Evolutionary conservation across 35 echinoderm and acorn worm species (phyloP), one percentile per base, ranked within the genome.

Genomic region (Amphiura filiformis): DNA sequence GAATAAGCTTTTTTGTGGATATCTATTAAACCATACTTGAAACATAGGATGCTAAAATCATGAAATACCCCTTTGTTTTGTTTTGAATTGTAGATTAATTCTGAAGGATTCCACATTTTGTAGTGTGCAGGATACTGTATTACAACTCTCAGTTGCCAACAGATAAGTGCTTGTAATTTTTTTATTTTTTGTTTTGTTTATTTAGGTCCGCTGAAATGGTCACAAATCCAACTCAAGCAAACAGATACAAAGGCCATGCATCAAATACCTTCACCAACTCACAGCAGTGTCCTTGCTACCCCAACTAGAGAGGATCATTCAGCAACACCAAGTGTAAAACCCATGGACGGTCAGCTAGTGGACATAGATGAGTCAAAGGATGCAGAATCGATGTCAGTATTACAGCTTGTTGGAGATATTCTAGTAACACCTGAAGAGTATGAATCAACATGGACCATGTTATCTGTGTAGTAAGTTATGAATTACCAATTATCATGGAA

Each of bases 361-460:
- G 81, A 83, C 81, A 32, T 83, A 30, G 40, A 83, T 47, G 81
- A 30, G 39, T 44, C 81, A 20, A 32, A 83, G 81, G 1, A 7
- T 11, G 44, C 44, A 11, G 44, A 37, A 32, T n/a, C n/a, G n/a
- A n/a, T n/a, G n/a, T n/a, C n/a, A n/a, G 76, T 32, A 36, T 39
- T 81, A 38, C 36, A 64, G n/a, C 65, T 91, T 26, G 34, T 36
- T 40, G 32, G 44, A 32, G 22, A 76, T 26, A 30, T 81, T 26
- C 61, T 70, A 26, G 38, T 91, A 22, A 38, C 89, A 87, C 78
- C 90, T 0, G 70, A 80, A 79, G 79, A 70, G 23, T 92, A 87
- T 92, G 90, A 92, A 82, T 84, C 42, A 36, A 87, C 42, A 14
- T 92, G 90, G 90, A 87, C 78, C 31, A 36, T 20, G 42, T 87